phyloP scores from a whole-genome alignment of 2,888 invertebrate species.

The Patella caerulea region DNA sequence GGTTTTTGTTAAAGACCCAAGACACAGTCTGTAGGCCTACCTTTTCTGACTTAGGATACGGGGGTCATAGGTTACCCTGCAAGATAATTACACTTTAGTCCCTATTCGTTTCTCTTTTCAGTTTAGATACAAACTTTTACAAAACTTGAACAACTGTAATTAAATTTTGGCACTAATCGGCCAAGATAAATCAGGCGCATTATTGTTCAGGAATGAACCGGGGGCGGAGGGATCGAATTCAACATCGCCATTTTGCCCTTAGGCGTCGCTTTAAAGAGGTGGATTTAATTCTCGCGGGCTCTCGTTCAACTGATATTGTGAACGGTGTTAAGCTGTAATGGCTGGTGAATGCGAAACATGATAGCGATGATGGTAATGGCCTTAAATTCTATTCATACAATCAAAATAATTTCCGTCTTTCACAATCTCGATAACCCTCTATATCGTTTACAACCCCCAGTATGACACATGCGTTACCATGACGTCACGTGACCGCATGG shows the following conservation, averaged over 20 bases:
- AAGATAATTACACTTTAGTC: not conserved
- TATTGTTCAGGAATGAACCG: not conserved
- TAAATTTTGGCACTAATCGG: constrained; percentile 1
- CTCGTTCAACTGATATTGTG: too few relatives aligned
- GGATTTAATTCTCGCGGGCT: not conserved
- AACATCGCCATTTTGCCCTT: not conserved
- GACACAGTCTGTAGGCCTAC: too few relatives aligned
- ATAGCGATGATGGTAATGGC: not conserved
- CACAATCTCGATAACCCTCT: not conserved
- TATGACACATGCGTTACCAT: not conserved
- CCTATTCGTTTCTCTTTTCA: not conserved
- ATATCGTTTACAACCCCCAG: not conserved
- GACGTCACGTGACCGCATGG: not conserved
- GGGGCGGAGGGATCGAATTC: constrained; percentile 3
- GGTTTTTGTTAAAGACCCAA: too few relatives aligned
- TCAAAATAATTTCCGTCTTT: not conserved
- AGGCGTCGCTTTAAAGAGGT: not conserved
- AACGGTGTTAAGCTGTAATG: too few relatives aligned
- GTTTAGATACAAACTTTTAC: not conserved
- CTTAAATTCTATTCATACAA: not conserved
- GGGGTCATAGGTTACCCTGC: too few relatives aligned
- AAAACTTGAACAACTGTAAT: not conserved
- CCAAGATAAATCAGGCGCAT: not conserved
- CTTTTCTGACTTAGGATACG: too few relatives aligned
- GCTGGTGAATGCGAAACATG: not conserved